Base-by-base conservation (phyloP, 1,140 invertebrate species). In the Diorhabda carinulata region DNA sequence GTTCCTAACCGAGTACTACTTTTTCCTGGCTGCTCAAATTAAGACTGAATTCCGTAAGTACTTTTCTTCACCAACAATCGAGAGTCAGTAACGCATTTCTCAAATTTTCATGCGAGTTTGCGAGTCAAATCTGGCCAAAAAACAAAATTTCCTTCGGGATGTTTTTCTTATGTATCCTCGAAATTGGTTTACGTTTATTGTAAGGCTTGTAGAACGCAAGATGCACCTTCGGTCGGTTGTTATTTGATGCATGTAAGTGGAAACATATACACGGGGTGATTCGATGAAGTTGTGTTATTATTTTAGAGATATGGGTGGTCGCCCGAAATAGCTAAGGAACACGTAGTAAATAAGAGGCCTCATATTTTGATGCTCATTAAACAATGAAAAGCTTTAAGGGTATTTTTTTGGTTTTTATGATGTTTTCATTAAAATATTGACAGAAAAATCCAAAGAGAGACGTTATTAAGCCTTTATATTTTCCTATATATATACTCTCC, bases 171-270 rank as follows among this genome's bases (percentile, higher is more conserved):
- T 2, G 10, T 64, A 41, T 70, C 72, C 2, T 71, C 67, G n/a
- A 62, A 71, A 9, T 90, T 88, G 3, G 95, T 98, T 57, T 99
- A 99, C 83, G 95, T 99, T 2, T 97, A 99, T 82, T 99, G 97
- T 79, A 99, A 99, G 84, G 98, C 98, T 61, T 97, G 97, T 1
- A 83, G 97, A 74, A 99, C 98, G 40, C 82, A 97, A 61, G 98
- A 96, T 85, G 95, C 97, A 4, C 98, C 97, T 2, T 84, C 99
- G 52, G 97, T 98, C 45, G 96, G 93, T 3, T 98, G 97, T 83
- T 99, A 98, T 83, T 85, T 99, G 9, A 98, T 99, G 89, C 83
- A 89, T 86, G 93, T 95, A 82, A 81, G 47, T 52, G n/a, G 47
- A 52, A 6, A 25, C 25, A 25, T 25, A 25, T 25, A 25, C 4